Percentiles rank a stretch among this genome's conserved stretches.
Evolutionary conservation across 2,888 invertebrate species (phyloP).

Genomic region (Pilophorus perplexus): DNA sequence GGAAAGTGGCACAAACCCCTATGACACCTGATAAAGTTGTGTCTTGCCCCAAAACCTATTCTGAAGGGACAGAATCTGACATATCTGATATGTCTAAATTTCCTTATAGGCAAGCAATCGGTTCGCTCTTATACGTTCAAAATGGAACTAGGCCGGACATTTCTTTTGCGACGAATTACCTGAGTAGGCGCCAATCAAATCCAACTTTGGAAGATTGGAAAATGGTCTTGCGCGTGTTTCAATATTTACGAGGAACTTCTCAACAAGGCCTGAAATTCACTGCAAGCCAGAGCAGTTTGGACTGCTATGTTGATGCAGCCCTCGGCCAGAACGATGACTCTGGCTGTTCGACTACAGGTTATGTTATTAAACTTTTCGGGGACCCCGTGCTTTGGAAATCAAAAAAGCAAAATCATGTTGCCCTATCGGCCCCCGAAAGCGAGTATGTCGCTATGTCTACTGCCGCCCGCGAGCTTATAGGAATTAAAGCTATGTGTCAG

Average conservation of each 20-base stretch:
- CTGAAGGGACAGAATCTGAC: too few relatives aligned
- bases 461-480: too few relatives aligned
- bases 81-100: not conserved
- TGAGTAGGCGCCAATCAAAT: not conserved
- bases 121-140: constrained; percentile 2
- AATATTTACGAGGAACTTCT: not conserved
- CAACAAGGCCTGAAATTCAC: not conserved
- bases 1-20: not conserved
- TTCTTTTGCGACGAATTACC: constrained; percentile 1
- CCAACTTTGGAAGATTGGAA: not conserved
- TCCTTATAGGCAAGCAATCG: constrained; percentile 4
- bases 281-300: not conserved
- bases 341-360: too few relatives aligned
- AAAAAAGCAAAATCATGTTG: too few relatives aligned
- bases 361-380: too few relatives aligned
- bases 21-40: not conserved
- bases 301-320: too few relatives aligned
- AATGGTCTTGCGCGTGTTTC: not conserved
- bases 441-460: too few relatives aligned
- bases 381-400: too few relatives aligned
- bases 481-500: too few relatives aligned
- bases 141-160: constrained; percentile 16
- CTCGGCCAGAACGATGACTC: too few relatives aligned
- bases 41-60: not conserved
- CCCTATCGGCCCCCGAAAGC: too few relatives aligned